phyloP scores from a whole-genome alignment of 2,888 invertebrate species.

The Augochlorella aurata region DNA sequence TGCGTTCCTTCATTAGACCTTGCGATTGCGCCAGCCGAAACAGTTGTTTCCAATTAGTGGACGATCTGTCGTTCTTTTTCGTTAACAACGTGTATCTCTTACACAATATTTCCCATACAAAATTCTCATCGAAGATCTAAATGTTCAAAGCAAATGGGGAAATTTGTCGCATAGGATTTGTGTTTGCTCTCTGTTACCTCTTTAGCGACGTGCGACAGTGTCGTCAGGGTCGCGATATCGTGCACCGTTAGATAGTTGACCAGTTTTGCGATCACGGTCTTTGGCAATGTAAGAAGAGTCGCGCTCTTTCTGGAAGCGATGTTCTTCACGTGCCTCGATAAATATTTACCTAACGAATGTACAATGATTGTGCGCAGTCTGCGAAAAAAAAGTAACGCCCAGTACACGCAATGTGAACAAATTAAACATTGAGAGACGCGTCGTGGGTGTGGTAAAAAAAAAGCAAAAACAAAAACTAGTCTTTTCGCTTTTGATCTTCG shows the following conservation, averaged over 20 bases:
- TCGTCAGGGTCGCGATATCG: constrained; percentile 65
- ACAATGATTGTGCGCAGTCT: background rate
- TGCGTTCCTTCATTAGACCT: constrained; percentile 31
- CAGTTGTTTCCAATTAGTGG: constrained; percentile 64
- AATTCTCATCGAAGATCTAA: constrained; percentile 68
- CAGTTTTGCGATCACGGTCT: constrained; percentile 57
- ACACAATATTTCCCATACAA: constrained; percentile 68
- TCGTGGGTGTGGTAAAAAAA: no score
- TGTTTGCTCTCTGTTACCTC: constrained; percentile 56
- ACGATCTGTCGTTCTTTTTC: constrained; percentile 40
- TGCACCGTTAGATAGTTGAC: constrained; percentile 55
- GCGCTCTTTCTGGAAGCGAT: constrained; percentile 53
- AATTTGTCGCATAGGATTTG: no score
- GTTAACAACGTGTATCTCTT: constrained; percentile 54
- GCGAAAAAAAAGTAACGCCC: no score
- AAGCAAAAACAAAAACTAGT: no score
- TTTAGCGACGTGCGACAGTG: constrained; percentile 58
- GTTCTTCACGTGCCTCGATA: constrained; percentile 59
- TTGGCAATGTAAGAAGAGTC: constrained; percentile 67
- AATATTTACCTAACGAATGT: constrained; percentile 56
- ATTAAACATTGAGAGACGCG: no score
- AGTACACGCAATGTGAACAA: no score
- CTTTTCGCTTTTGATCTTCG: no score
- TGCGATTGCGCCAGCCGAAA: constrained; percentile 59
- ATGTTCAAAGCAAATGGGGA: background rate